A percentile compares a stretch with the other conserved stretches of the same genome.
Evolutionary conservation across 2,113 vertebrate species (phyloP).

Genomic region (Reinhardtius hippoglossoides): DNA sequence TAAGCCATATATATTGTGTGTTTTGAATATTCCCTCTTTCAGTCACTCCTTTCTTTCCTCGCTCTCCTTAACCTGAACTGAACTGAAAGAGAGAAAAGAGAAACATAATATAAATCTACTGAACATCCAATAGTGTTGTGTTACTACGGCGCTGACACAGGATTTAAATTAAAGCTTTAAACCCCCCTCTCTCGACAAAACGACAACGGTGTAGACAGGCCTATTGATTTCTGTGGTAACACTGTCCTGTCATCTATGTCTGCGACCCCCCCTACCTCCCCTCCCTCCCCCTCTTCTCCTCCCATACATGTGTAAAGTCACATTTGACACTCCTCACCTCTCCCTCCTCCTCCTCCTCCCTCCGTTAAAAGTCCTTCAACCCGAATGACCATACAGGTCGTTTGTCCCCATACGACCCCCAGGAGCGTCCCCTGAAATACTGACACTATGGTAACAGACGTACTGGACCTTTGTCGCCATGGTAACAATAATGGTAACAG

Average conservation of each 20-base stretch:
- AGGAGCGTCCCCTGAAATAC: background rate
- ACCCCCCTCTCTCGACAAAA: background rate
- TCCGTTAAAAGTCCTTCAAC: background rate
- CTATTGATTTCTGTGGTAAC: constrained; percentile 76
- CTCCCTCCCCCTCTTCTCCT: constrained; percentile 7
- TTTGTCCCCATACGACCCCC: background rate
- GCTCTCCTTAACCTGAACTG: background rate
- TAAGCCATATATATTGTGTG: background rate
- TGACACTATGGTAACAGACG: background rate
- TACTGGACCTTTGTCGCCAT: background rate
- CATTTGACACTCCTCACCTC: constrained; percentile 70
- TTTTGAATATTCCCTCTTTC: background rate
- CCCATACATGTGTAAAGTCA: constrained; percentile 74
- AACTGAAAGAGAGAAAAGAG: background rate
- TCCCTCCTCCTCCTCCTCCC: constrained; percentile 14
- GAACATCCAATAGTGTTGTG: constrained; percentile 43
- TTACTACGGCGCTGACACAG: constrained; percentile 53
- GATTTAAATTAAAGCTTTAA: constrained; percentile 64
- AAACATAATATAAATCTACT: background rate
- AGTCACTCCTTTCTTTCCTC: background rate
- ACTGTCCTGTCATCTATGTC: constrained; percentile 67
- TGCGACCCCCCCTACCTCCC: constrained; percentile 29
- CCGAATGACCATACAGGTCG: background rate
- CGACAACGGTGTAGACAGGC: constrained; percentile 43
- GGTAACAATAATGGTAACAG: background rate